These are phyloP conservation scores for Falco naumanni DNA, from an alignment of 2,797 vertebrate genomes.

Conservation along the genomic window DNA sequence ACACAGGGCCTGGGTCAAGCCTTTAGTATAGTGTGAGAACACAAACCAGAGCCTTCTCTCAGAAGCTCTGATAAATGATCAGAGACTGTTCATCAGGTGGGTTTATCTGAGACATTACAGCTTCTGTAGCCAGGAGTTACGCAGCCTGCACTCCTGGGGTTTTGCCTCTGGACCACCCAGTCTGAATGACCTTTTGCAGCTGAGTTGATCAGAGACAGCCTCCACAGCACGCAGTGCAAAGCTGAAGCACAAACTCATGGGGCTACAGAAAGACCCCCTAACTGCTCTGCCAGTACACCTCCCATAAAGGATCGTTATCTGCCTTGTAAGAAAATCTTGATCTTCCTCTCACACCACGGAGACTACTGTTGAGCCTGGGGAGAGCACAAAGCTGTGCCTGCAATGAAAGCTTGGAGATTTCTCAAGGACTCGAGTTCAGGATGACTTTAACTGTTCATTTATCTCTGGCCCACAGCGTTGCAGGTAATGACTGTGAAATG, in stretches of 20 bases:
- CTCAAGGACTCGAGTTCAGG: neutral
- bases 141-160: neutral
- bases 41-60: slow-evolving; percentile 1
- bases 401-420: neutral
- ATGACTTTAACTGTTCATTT: neutral
- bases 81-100: neutral
- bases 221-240: neutral
- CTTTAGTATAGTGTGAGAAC: neutral
- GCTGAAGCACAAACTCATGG: neutral
- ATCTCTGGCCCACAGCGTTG: neutral
- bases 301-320: neutral
- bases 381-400: neutral
- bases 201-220: neutral
- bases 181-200: neutral
- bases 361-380: neutral
- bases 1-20: neutral
- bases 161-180: neutral
- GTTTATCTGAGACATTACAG: neutral
- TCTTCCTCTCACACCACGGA: neutral
- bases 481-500: slow-evolving; percentile 8
- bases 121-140: neutral
- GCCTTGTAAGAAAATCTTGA: neutral
- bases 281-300: neutral
- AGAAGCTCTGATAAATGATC: neutral
- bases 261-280: neutral